These are phyloP conservation scores for Saccopteryx leptura DNA, from an alignment of 2,113 vertebrate genomes.

Conservation along the genomic window DNA sequence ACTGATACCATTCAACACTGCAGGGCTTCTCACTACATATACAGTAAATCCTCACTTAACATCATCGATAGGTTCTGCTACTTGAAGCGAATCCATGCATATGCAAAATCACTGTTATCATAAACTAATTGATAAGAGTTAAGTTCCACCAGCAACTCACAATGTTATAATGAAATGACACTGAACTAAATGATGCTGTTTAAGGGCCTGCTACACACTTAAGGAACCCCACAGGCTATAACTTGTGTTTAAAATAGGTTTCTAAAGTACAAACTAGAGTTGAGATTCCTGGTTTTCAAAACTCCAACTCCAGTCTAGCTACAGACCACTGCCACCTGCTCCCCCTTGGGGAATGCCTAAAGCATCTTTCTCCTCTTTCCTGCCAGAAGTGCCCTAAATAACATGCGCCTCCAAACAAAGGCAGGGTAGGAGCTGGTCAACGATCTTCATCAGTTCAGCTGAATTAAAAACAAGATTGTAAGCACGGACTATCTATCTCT, in stretches of 20 bases:
- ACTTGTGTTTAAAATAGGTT: constrained; percentile 30
- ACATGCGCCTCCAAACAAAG: not conserved
- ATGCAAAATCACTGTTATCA: not conserved
- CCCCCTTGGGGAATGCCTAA: not conserved
- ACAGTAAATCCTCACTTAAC: not conserved
- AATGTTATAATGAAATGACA: not conserved
- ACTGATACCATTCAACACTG: not conserved
- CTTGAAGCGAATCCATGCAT: not conserved
- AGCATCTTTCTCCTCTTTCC: constrained; percentile 16
- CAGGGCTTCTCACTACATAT: not conserved
- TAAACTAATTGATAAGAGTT: not conserved
- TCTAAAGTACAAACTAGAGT: constrained; percentile 1
- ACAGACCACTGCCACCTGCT: not conserved
- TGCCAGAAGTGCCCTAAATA: not conserved
- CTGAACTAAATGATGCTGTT: not conserved
- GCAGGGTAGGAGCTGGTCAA: not conserved
- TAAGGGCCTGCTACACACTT: not conserved
- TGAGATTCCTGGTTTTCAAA: constrained; percentile 55
- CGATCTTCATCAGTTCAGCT: not conserved
- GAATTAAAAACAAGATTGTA: constrained; percentile 26
- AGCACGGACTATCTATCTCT: not conserved
- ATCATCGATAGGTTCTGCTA: not conserved
- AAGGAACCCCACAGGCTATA: not conserved
- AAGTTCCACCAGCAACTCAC: not conserved
- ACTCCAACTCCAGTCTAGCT: not conserved